Base-by-base conservation (phyloP, 2,797 vertebrate genomes). In the Coranthus polyacanthus region DNA sequence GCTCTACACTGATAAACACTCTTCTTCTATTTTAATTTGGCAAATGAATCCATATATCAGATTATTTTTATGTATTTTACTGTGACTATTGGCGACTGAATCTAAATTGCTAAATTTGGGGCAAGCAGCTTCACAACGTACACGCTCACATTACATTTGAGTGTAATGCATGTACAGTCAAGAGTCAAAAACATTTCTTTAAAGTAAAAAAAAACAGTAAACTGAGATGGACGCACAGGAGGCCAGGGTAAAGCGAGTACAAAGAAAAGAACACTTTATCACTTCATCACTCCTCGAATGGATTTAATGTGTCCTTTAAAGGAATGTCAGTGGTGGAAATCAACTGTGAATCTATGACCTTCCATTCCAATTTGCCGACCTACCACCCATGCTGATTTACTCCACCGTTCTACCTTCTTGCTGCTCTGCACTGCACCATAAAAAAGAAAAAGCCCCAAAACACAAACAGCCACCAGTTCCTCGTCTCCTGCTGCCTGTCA, bases 401-500 rank as follows among this genome's bases (percentile, higher is more conserved):
- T 52, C 38, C 58, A 12, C 18, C 41, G 1, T 51, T 51, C 61
- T 21, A 18, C 47, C 50, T 39, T 29, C 46, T n/a, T n/a, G n/a
- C n/a, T n/a, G n/a, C n/a, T n/a, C 21, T 58, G 51, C 52, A 44
- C 20, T 24, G 36, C 18, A 2, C 53, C 55, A 46, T 22, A 12
- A 63, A 66, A 22, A 5, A n/a, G n/a, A 36, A 36, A 36, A 36
- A 9, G 34, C 3, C 11, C 0, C 24, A 44, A 56, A 69, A 44
- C 22, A 63, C 58, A 77, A 73, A 63, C 55, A 21, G 61, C 59
- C 71, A 59, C 42, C 62, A 69, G 80, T 64, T 61, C 29, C 57
- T 50, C n/a, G 54, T 57, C 80, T 83, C 70, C 82, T 69, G 81
- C 73, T 53, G 73, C 38, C 71, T 85, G 78, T 87, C 75, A 69